phyloP scores from a whole-genome alignment of 2,888 invertebrate species.

The Eilema caniola region DNA sequence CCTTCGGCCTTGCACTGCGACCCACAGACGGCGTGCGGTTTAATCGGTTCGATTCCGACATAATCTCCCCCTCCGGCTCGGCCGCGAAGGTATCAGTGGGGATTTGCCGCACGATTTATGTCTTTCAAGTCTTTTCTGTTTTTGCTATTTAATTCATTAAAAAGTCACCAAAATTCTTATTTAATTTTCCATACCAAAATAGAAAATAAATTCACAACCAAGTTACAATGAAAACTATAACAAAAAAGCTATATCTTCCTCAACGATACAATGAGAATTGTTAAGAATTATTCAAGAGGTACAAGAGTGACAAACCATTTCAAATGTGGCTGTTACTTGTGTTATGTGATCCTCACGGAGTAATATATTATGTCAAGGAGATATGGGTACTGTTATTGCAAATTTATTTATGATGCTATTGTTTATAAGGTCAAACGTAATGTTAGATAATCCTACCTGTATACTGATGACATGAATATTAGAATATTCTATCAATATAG shows the following conservation, averaged over 20 bases:
- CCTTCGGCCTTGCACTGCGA: no score
- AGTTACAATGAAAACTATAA: no score
- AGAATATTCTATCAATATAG: not conserved
- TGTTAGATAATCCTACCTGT: not conserved
- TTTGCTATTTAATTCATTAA: no score
- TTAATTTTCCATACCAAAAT: no score
- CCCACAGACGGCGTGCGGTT: no score
- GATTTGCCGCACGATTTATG: no score
- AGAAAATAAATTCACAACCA: no score
- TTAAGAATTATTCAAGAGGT: constrained; percentile 10
- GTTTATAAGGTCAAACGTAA: not conserved
- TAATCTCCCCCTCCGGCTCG: no score
- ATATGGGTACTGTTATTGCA: constrained; percentile 4
- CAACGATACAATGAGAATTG: not conserved
- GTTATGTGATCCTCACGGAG: not conserved
- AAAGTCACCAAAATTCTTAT: no score
- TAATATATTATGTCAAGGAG: constrained; percentile 2
- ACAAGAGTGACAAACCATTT: not conserved
- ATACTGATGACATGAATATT: not conserved
- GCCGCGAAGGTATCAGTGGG: no score
- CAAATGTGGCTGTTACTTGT: not conserved
- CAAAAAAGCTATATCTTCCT: not conserved
- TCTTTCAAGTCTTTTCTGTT: no score
- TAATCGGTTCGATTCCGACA: no score
- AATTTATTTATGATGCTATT: not conserved